Evolutionary conservation across 2,888 invertebrate species (phyloP).

Genomic region (Camponotus fellah): DNA sequence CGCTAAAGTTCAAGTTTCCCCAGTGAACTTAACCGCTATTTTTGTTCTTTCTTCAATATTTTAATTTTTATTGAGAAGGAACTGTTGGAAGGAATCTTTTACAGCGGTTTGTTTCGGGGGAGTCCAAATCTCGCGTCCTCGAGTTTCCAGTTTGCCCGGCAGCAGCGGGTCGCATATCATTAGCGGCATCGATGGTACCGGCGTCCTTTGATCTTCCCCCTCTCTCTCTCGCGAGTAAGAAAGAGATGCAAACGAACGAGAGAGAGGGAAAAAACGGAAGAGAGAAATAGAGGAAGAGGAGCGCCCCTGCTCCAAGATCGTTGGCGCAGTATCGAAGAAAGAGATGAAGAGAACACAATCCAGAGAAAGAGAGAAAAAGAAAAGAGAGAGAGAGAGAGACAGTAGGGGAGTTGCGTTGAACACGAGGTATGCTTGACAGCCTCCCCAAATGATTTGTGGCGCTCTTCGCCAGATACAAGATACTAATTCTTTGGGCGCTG

Average conservation of each 20-base stretch:
- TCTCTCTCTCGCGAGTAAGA: constrained; percentile 54
- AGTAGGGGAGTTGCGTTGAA: constrained; percentile 24
- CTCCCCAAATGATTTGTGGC: constrained; percentile 77
- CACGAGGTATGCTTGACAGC: constrained; percentile 70
- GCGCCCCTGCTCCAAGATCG: constrained; percentile 21
- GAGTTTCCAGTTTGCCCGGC: constrained; percentile 51
- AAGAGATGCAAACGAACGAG: constrained; percentile 28
- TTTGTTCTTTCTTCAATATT: constrained; percentile 2
- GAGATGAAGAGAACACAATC: not conserved
- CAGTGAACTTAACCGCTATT: not conserved
- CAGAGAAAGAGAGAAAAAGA: constrained; percentile 24
- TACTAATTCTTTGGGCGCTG: constrained; percentile 74
- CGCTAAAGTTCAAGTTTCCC: not conserved
- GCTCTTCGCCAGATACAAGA: constrained; percentile 72
- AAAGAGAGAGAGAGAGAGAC: constrained; percentile 5
- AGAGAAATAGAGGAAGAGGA: constrained; percentile 33
- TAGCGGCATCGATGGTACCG: constrained; percentile 70
- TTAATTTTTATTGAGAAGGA: not conserved
- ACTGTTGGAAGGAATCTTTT: not conserved
- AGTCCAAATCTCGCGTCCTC: constrained; percentile 39
- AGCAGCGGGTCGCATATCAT: constrained; percentile 75
- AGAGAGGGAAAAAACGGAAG: constrained; percentile 21
- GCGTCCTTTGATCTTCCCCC: constrained; percentile 75
- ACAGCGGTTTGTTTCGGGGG: constrained; percentile 5
- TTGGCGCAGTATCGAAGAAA: constrained; percentile 9